These are phyloP conservation scores for Aptenodytes patagonicus DNA, from an alignment of 2,113 vertebrate genomes.

Conservation along the genomic window DNA sequence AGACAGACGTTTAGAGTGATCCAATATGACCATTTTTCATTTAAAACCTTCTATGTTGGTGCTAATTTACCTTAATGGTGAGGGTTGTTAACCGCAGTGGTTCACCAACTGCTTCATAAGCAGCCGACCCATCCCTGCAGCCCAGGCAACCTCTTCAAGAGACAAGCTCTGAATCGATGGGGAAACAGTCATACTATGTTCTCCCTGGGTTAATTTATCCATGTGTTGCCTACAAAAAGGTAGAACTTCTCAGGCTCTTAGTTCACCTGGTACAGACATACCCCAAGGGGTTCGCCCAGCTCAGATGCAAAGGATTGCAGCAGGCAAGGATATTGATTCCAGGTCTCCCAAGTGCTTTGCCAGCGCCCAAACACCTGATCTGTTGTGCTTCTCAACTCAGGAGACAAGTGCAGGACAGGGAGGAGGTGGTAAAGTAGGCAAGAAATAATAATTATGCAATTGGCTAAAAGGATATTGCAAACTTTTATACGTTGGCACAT, in stretches of 20 bases:
- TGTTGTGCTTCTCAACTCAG: neutral
- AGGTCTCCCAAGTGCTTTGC: neutral
- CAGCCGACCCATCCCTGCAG: neutral
- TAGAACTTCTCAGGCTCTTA: neutral
- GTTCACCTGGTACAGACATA: neutral
- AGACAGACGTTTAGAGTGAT: neutral
- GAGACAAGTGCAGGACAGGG: neutral
- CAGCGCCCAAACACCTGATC: neutral
- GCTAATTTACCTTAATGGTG: neutral
- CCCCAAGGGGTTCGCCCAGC: neutral
- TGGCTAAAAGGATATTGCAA: neutral
- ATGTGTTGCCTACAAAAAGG: neutral
- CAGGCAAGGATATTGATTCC: neutral
- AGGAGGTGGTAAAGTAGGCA: neutral
- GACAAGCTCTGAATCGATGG: neutral
- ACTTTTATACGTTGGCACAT: neutral
- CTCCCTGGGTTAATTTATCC: neutral
- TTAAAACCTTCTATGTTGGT: neutral
- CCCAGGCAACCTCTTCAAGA: neutral
- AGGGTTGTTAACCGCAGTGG: neutral
- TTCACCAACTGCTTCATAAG: neutral
- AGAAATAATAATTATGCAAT: neutral
- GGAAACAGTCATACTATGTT: neutral
- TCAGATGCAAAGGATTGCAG: neutral
- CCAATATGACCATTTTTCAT: neutral